Percentiles rank a stretch among this genome's conserved stretches.
Evolutionary conservation across 1,140 invertebrate species (phyloP).

Genomic region (Bacillus rossius): DNA sequence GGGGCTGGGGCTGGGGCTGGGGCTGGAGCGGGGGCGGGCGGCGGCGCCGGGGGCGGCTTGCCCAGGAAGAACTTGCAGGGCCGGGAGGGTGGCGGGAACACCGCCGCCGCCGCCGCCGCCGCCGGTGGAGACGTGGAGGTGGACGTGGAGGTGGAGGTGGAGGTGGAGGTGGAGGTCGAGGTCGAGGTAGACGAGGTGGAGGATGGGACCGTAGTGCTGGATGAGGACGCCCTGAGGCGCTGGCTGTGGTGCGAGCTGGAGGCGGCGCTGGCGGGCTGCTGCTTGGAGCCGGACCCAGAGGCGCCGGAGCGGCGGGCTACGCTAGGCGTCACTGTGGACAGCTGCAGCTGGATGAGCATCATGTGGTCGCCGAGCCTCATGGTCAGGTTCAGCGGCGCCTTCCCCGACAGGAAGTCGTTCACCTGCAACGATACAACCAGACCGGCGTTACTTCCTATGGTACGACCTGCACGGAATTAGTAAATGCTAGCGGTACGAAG

Average conservation of each 20-base stretch:
- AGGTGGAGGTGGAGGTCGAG: slow-evolving; percentile 4
- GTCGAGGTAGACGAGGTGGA: slow-evolving; percentile 15
- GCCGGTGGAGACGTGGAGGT: slow-evolving; percentile 30
- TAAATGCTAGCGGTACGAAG: no score
- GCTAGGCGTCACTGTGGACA: slow-evolving; percentile 69
- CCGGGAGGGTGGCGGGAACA: slow-evolving; percentile 18
- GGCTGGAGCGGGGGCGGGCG: neutral
- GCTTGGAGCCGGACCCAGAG: neutral
- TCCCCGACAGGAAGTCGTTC: slow-evolving; percentile 90
- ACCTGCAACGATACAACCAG: no score
- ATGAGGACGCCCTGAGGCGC: slow-evolving; percentile 20
- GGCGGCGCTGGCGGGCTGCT: slow-evolving; percentile 12
- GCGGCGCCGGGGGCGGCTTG: slow-evolving; percentile 8
- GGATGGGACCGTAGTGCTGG: slow-evolving; percentile 12
- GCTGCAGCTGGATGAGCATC: slow-evolving; percentile 92
- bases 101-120: slow-evolving; percentile 19
- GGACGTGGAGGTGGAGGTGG: slow-evolving; percentile 4
- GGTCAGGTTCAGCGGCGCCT: slow-evolving; percentile 87
- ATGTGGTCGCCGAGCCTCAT: slow-evolving; percentile 94
- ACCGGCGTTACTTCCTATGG: no score
- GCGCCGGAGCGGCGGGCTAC: slow-evolving; percentile 16
- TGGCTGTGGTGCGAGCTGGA: neutral
- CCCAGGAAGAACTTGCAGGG: slow-evolving; percentile 19
- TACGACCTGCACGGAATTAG: no score
- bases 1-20: no score